Percentiles rank a stretch among this genome's conserved stretches.
Evolutionary conservation across 2,113 vertebrate species (phyloP).

Genomic region (Alligator sinensis): DNA sequence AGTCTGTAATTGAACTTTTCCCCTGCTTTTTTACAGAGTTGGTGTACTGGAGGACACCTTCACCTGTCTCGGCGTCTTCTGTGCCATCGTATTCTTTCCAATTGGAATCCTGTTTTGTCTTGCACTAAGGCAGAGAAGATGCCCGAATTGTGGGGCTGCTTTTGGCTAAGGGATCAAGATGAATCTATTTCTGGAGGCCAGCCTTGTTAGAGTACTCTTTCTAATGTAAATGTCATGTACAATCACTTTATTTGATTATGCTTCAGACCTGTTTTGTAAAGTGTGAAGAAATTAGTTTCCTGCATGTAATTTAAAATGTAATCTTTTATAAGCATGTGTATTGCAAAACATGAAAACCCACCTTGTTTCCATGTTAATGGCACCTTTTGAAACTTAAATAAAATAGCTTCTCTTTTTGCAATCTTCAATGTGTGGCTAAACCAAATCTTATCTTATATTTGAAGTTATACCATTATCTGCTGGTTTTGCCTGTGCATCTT

Average conservation of each 20-base stretch:
- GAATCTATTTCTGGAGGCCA: slow-evolving; percentile 50
- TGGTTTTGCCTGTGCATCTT: not conserved
- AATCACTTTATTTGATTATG: slow-evolving; percentile 78
- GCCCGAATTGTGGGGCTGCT: slow-evolving; percentile 96
- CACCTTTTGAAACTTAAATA: slow-evolving; percentile 76
- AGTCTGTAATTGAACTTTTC: slow-evolving; percentile 33
- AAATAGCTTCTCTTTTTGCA: slow-evolving; percentile 80
- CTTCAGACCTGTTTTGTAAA: slow-evolving; percentile 82
- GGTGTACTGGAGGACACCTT: slow-evolving; percentile 98
- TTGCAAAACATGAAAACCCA: slow-evolving; percentile 44
- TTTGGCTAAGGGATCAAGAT: slow-evolving; percentile 88
- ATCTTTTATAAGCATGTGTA: slow-evolving; percentile 66
- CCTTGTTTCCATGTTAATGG: slow-evolving; percentile 65
- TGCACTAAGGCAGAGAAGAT: slow-evolving; percentile 93
- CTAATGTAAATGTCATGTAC: slow-evolving; percentile 86
- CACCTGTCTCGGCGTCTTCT: slow-evolving; percentile 94
- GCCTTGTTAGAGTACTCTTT: slow-evolving; percentile 73
- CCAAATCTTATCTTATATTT: slow-evolving; percentile 67
- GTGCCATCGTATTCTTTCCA: slow-evolving; percentile 97
- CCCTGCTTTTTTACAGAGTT: slow-evolving; percentile 82
- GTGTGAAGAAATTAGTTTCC: slow-evolving; percentile 56
- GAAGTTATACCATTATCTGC: slow-evolving; percentile 22
- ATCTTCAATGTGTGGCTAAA: slow-evolving; percentile 72
- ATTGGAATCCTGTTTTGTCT: slow-evolving; percentile 97
- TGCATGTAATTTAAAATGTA: slow-evolving; percentile 65